A percentile compares a stretch with the other conserved stretches of the same genome.
Conservation (phyloP, 2,113 vertebrate genomes). For the Opisthocomus hoazin region DNA sequence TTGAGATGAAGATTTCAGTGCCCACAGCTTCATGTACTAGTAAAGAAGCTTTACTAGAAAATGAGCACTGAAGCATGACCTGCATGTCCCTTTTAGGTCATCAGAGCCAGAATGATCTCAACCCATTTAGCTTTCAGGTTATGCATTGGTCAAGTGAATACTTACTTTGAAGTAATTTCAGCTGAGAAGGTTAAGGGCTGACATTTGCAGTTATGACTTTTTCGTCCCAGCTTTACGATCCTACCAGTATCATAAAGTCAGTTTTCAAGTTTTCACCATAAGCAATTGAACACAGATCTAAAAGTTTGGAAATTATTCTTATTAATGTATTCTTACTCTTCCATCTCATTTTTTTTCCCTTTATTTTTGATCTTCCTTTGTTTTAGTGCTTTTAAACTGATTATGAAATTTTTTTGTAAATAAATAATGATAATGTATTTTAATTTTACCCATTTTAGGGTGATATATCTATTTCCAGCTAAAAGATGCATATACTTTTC, state of each 20-base stretch:
- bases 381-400: background rate
- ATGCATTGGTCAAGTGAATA: background rate
- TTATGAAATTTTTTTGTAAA: background rate
- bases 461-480: background rate
- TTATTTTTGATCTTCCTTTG: background rate
- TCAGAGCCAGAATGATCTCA: conserved; percentile 14
- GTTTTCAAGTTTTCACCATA: background rate
- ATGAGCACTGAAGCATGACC: conserved; percentile 25
- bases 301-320: background rate
- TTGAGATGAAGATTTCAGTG: conserved; percentile 25
- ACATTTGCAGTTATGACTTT: conserved; percentile 1
- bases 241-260: background rate
- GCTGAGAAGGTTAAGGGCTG: conserved; percentile 40
- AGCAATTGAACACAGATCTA: background rate
- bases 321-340: background rate
- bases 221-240: background rate
- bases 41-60: conserved; percentile 23
- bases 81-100: background rate
- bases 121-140: conserved; percentile 32
- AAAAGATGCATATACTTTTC: background rate
- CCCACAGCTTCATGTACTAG: background rate
- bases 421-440: background rate
- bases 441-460: background rate
- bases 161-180: conserved; percentile 30
- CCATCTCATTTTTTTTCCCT: too few species aligned